Percentiles rank a stretch among this genome's conserved stretches.
Evolutionary conservation across 2,113 vertebrate species (phyloP).

Genomic region (Trichomycterus rosablanca): DNA sequence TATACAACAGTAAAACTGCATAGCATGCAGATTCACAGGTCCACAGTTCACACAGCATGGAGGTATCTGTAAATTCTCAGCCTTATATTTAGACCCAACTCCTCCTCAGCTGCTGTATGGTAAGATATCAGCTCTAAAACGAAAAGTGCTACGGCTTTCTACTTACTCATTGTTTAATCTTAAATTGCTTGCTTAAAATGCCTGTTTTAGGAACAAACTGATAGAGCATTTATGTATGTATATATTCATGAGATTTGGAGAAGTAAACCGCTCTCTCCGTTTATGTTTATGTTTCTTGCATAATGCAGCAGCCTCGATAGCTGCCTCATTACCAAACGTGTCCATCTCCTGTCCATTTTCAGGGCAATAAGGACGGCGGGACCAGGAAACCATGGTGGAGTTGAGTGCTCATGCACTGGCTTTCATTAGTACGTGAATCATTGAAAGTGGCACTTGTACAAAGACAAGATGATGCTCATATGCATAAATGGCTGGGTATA

Average conservation of each 20-base stretch:
- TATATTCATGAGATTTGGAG: conserved; percentile 43
- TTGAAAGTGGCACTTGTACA: conserved; percentile 14
- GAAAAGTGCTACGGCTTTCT: not conserved
- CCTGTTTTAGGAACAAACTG: conserved; percentile 2
- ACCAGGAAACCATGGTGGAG: conserved; percentile 4
- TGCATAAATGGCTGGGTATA: conserved; percentile 1
- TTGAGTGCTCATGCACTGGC: conserved; percentile 3
- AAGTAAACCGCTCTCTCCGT: conserved; percentile 13
- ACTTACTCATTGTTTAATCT: conserved; percentile 16
- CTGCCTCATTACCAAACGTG: conserved; percentile 24
- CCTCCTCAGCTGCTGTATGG: no score
- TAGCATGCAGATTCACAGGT: no score
- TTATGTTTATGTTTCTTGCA: conserved; percentile 42
- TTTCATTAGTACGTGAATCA: conserved; percentile 28
- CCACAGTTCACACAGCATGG: no score
- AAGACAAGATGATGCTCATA: conserved; percentile 20
- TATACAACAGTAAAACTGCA: no score
- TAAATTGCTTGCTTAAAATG: conserved; percentile 14
- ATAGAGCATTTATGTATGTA: conserved; percentile 32
- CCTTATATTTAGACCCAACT: no score
- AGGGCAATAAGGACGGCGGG: conserved; percentile 10
- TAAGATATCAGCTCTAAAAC: conserved; percentile 1
- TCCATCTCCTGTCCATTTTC: conserved; percentile 14
- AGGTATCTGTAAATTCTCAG: no score
- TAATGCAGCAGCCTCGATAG: conserved; percentile 33